Conservation (phyloP, 2,113 vertebrate genomes). For the Notothenia coriiceps region DNA sequence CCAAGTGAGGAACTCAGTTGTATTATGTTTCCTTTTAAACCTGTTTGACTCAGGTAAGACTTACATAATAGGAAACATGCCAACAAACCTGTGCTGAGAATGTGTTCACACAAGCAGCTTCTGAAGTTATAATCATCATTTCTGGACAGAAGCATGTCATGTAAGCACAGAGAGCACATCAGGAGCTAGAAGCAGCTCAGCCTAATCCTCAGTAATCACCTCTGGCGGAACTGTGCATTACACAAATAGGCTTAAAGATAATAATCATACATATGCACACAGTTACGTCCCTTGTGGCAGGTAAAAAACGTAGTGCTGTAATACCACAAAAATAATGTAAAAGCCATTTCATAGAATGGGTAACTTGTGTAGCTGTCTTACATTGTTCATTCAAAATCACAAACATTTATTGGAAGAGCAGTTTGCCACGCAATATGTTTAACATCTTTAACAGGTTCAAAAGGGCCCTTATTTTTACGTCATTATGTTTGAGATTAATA, state of each 20-base stretch:
- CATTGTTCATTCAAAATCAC: constrained; percentile 3
- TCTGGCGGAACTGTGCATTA: constrained; percentile 51
- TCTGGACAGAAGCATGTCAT: constrained; percentile 18
- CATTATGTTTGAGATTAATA: constrained; percentile 11
- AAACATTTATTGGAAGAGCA: constrained; percentile 6
- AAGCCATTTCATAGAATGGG: neutral
- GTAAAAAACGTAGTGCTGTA: neutral
- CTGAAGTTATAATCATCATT: constrained; percentile 39
- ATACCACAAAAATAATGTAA: neutral
- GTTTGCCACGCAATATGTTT: neutral
- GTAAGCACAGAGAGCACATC: constrained; percentile 52
- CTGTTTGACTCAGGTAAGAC: constrained; percentile 46
- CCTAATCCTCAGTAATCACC: constrained; percentile 71
- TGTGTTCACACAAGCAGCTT: constrained; percentile 25
- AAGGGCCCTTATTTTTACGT: constrained; percentile 12
- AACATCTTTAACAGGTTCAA: constrained; percentile 36
- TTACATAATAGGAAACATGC: constrained; percentile 51
- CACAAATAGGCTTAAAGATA: constrained; percentile 50
- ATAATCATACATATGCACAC: constrained; percentile 37
- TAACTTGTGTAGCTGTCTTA: constrained; percentile 21
- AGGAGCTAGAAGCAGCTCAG: constrained; percentile 56
- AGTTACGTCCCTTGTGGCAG: constrained; percentile 14
- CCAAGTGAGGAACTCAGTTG: constrained; percentile 58
- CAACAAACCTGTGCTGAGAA: constrained; percentile 46
- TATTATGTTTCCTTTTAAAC: constrained; percentile 41